A percentile compares a stretch with the other conserved stretches of the same genome.
These are phyloP conservation scores for Pilophorus perplexus DNA, from an alignment of 2,888 invertebrate species.

Conservation along the genomic window DNA sequence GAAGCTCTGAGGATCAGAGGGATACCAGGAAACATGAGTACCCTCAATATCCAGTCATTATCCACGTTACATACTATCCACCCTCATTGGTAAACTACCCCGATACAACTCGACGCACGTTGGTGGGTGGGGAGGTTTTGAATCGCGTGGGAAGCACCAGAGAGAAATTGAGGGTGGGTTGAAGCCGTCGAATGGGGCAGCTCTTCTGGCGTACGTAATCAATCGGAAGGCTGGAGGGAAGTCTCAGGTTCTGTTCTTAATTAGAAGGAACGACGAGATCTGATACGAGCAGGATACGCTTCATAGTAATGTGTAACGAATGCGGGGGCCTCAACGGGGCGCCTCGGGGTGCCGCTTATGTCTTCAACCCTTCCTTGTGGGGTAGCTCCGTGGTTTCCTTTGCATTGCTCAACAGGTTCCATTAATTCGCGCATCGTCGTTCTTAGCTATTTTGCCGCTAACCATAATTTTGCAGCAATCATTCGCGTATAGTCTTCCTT, in stretches of 20 bases:
- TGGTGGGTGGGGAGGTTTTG: no score
- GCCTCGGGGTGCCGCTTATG: constrained; percentile 24
- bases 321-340: no score
- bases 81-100: no score
- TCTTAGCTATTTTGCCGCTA: neutral
- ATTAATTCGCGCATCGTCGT: constrained; percentile 12
- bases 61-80: no score
- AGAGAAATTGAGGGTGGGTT: no score
- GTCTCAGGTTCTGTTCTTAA: constrained; percentile 32
- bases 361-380: constrained; percentile 11
- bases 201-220: no score
- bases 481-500: constrained; percentile 13
- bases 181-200: no score
- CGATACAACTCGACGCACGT: no score
- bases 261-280: constrained; percentile 33
- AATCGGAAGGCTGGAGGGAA: constrained; percentile 15
- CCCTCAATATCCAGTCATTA: no score
- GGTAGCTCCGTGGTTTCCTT: constrained; percentile 12
- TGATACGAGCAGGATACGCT: constrained; percentile 36
- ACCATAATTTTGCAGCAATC: constrained; percentile 28
- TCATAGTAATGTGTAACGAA: constrained; percentile 29
- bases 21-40: no score
- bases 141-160: no score
- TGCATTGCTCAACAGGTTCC: constrained; percentile 25
- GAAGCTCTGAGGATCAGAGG: no score